Evolutionary conservation across 2,888 invertebrate species (phyloP).

Genomic region (Nebria salina): DNA sequence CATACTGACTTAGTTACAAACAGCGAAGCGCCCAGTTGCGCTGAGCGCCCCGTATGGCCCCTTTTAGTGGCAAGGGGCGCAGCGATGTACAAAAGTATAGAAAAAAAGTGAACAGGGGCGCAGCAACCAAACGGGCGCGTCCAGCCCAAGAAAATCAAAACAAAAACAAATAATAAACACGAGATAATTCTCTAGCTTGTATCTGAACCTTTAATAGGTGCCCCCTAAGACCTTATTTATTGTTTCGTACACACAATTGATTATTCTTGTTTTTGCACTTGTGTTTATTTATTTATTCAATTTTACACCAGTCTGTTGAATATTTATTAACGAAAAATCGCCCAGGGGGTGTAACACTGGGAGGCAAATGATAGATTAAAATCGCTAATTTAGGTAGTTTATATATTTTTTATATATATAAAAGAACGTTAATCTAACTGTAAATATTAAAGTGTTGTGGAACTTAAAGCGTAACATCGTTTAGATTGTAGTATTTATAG

Average conservation of each 20-base stretch:
- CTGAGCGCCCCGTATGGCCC: neutral
- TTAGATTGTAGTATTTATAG: no score
- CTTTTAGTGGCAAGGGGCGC: neutral
- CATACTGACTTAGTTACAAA: slow-evolving; percentile 24
- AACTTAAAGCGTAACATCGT: no score
- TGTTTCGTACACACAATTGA: neutral
- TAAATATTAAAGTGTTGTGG: no score
- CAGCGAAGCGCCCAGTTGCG: neutral
- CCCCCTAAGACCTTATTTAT: neutral
- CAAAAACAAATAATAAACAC: neutral
- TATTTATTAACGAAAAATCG: neutral
- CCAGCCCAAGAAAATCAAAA: neutral
- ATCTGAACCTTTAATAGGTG: neutral
- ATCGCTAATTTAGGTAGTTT: no score
- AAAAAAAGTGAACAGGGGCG: neutral
- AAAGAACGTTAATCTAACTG: no score
- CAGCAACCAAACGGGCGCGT: neutral
- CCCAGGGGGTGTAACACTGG: no score
- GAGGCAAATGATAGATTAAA: no score
- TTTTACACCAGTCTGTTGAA: neutral
- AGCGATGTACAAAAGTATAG: neutral
- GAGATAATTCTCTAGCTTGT: neutral
- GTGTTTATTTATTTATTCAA: neutral
- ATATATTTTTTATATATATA: no score
- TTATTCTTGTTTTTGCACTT: neutral